Evolutionary conservation across 2,888 invertebrate species (phyloP), one percentile per base, ranked within the genome.

Genomic region (Apoderus coryli): DNA sequence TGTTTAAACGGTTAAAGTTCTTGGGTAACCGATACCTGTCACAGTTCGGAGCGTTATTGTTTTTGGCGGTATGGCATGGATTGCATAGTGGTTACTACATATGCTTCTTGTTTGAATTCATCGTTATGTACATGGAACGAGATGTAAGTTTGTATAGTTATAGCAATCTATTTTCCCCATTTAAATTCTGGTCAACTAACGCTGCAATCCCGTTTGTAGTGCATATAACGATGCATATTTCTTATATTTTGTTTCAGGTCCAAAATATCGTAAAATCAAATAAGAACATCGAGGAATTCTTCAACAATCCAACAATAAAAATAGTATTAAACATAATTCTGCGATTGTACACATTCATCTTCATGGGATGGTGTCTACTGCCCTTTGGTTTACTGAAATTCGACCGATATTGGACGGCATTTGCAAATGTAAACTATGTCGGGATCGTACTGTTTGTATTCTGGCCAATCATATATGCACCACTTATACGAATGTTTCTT

Each of bases 21-120:
- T 63, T 96, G 27, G 85, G 85, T 26, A 88, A 80, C 57, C 71
- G 79, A 11, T 66, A 62, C 27, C 38, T 75, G 2, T 93, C 93
- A 39, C 95, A 96, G 56, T 62, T 72, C 1, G 65, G 72, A 1
- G 84, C 93, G 0, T 60, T 98, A 22, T 33, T 73, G 1, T 96
- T 93, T 59, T 68, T 98, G 22, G 90, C 96, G 0, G 50, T 92
- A 1, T 96, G 96, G 96, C 96, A 96, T 57, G 96, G 96, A 7
- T 74, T 88, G 30, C 82, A 89, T 52, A 75, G 82, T 6, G 95
- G 96, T 1, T 98, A 98, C 52, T 96, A 92, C 53, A 64, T 85
- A 48, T 80, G 84, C 25, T 96, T 96, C 64, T 67, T 84, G 33
- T 75, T 89, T 57, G 96, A 96, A 53, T 93, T 90, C 52, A 59